Conservation (phyloP, 2,888 invertebrate species). For the Orchesella flavescens region DNA sequence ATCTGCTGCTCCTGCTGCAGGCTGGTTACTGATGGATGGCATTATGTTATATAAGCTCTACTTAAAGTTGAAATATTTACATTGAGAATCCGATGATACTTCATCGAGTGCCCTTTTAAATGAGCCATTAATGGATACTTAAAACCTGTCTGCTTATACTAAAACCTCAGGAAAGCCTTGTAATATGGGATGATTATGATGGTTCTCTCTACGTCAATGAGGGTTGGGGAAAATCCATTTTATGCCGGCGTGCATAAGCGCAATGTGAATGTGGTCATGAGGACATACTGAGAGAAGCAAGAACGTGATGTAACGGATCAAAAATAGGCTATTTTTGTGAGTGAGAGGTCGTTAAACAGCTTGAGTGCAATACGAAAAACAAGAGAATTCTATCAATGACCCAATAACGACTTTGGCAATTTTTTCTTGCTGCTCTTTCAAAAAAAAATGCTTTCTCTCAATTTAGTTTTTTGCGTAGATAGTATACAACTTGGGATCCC, state of each 20-base stretch:
- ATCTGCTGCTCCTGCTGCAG: too few relatives aligned
- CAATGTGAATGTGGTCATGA: not conserved
- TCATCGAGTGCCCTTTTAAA: not conserved
- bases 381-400: constrained; percentile 41
- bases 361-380: constrained; percentile 40
- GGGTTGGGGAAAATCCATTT: too few relatives aligned
- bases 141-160: not conserved
- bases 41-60: too few relatives aligned
- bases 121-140: constrained; percentile 6
- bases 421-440: constrained; percentile 18
- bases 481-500: constrained; percentile 20
- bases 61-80: too few relatives aligned
- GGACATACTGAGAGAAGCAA: constrained; percentile 22
- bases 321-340: constrained; percentile 36
- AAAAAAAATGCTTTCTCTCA: constrained; percentile 4
- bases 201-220: too few relatives aligned
- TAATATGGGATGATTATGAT: too few relatives aligned
- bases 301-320: constrained; percentile 29
- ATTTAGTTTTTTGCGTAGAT: constrained; percentile 28
- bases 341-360: constrained; percentile 46
- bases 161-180: too few relatives aligned
- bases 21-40: too few relatives aligned
- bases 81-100: too few relatives aligned
- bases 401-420: constrained; percentile 25
- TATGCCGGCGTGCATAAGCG: too few relatives aligned